phyloP scores from a whole-genome alignment of 1,140 invertebrate species.

The Micrasema minimum region DNA sequence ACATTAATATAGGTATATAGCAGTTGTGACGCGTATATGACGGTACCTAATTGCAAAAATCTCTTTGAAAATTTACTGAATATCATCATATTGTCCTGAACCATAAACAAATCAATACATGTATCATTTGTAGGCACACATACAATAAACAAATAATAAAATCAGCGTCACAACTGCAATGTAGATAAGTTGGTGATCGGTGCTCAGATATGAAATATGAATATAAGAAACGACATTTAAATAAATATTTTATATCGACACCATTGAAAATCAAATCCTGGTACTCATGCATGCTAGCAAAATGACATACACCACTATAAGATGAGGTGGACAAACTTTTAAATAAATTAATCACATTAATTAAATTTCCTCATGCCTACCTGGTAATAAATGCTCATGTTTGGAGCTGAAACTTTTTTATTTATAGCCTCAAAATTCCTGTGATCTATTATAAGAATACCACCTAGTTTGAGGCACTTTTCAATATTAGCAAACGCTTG shows the following conservation, averaged over 20 bases:
- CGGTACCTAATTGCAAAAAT: no score
- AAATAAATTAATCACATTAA: no score
- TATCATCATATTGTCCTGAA: no score
- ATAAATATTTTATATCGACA: neutral
- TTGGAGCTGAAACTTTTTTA: constrained; percentile 74
- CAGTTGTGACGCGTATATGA: no score
- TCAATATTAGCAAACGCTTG: constrained; percentile 82
- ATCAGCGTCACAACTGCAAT: no score
- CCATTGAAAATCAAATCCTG: neutral
- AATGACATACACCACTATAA: neutral
- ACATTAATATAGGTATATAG: no score
- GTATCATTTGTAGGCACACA: no score
- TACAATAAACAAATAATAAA: no score
- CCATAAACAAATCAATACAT: no score
- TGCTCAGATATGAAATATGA: neutral
- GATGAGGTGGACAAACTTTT: no score
- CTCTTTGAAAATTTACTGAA: no score
- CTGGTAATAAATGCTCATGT: constrained; percentile 88
- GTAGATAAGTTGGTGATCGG: neutral
- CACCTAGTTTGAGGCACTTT: constrained; percentile 84
- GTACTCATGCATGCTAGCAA: neutral
- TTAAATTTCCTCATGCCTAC: constrained; percentile 67
- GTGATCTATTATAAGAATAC: constrained; percentile 85
- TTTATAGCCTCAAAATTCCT: constrained; percentile 86
- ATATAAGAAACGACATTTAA: neutral